A percentile compares a stretch with the other conserved stretches of the same genome.
Conservation (phyloP, 2,888 invertebrate genomes). For the Hipparchia semele region DNA sequence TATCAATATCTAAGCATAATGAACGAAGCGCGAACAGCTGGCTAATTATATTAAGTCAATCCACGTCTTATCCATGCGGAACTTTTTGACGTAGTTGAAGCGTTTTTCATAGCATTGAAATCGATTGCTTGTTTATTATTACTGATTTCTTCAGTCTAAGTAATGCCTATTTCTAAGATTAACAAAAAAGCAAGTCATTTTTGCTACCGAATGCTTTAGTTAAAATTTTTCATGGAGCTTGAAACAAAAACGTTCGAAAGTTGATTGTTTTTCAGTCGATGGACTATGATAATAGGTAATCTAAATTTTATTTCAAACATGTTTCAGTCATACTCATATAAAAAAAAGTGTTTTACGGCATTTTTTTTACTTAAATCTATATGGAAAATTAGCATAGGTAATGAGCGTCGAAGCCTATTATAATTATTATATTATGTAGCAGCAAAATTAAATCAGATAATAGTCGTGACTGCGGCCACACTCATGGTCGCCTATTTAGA, state of each 20-base stretch:
- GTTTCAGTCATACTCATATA: too few relatives aligned
- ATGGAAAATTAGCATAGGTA: conserved; percentile 29
- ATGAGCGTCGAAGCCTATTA: conserved; percentile 43
- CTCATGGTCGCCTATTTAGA: conserved; percentile 79
- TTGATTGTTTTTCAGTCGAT: not conserved
- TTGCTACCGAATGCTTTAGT: not conserved
- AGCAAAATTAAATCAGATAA: conserved; percentile 58
- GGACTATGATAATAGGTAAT: not conserved
- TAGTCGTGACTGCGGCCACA: conserved; percentile 70
- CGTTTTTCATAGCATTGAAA: conserved; percentile 13
- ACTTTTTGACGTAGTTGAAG: conserved; percentile 2
- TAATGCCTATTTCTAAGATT: conserved; percentile 2
- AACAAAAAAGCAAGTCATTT: not conserved
- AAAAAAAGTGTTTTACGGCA: not conserved
- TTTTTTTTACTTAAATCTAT: not conserved
- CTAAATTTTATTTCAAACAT: not conserved
- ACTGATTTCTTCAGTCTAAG: conserved; percentile 15
- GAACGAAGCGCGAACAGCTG: too few relatives aligned
- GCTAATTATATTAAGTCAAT: not conserved
- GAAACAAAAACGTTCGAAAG: not conserved
- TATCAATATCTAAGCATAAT: too few relatives aligned
- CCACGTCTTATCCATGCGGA: conserved; percentile 7
- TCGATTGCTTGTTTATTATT: conserved; percentile 11
- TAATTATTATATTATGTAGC: conserved; percentile 51
- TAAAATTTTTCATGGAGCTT: conserved; percentile 6